Evolutionary conservation across 2,888 invertebrate species (phyloP).

Genomic region (Hypomecis punctinalis): DNA sequence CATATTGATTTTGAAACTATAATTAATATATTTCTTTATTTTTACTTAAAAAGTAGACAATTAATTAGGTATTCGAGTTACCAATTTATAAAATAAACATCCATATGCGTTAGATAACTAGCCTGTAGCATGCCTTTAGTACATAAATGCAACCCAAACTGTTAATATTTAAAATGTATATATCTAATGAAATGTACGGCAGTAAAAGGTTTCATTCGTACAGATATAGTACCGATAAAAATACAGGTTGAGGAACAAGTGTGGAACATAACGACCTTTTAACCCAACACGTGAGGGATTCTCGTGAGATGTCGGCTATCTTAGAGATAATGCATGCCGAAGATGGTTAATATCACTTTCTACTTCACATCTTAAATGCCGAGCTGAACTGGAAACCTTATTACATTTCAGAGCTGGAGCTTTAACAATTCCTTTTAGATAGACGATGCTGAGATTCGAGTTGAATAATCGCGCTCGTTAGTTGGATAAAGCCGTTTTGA

Average conservation of each 20-base stretch:
- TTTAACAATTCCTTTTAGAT: constrained; percentile 10
- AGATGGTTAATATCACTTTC: constrained; percentile 41
- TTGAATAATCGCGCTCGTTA: neutral
- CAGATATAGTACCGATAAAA: constrained; percentile 12
- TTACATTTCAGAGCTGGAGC: constrained; percentile 18
- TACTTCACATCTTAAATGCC: constrained; percentile 33
- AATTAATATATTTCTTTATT: too few species aligned
- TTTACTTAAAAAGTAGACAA: too few species aligned
- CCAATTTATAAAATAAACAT: too few species aligned
- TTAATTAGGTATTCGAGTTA: too few species aligned
- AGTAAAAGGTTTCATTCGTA: constrained; percentile 2
- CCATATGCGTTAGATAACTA: too few species aligned
- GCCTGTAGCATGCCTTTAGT: too few species aligned
- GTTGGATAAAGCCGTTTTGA: constrained; percentile 5
- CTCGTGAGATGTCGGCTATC: constrained; percentile 45
- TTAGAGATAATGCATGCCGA: constrained; percentile 42
- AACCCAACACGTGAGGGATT: constrained; percentile 59
- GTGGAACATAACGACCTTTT: constrained; percentile 50
- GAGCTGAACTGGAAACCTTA: constrained; percentile 16
- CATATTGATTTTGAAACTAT: too few species aligned
- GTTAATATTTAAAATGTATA: too few species aligned
- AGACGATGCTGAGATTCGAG: neutral
- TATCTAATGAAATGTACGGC: neutral
- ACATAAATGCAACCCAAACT: too few species aligned
- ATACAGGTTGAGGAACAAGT: constrained; percentile 33